Evolutionary conservation across 2,888 invertebrate species (phyloP).

Genomic region (Eupithecia subumbrata): DNA sequence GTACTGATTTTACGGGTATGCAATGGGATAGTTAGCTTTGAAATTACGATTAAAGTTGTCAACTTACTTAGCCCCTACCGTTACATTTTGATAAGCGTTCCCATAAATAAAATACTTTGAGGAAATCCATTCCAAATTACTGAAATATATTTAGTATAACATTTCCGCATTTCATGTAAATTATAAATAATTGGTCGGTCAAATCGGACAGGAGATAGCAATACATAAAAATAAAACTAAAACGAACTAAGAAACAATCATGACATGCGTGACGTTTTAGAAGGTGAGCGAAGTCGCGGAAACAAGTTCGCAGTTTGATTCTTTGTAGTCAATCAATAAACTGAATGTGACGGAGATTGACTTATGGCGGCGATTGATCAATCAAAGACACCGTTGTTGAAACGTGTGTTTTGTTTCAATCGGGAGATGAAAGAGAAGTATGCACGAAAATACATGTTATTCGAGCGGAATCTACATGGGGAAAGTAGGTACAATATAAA

Average conservation of each 20-base stretch:
- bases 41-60: not conserved
- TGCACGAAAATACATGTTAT: not conserved
- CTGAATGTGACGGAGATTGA: constrained; percentile 10
- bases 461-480: not conserved
- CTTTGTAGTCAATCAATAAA: constrained; percentile 16
- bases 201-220: not conserved
- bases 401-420: constrained; percentile 22
- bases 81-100: not conserved
- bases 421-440: constrained; percentile 21
- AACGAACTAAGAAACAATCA: not conserved
- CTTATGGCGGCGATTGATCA: constrained; percentile 7
- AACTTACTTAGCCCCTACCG: not conserved
- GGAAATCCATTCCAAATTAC: not conserved
- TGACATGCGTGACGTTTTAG: not conserved
- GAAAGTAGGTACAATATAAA: not conserved
- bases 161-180: not conserved
- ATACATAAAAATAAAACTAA: too few relatives aligned
- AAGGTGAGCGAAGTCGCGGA: not conserved
- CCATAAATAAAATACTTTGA: not conserved
- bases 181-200: not conserved
- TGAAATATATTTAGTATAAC: not conserved
- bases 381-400: not conserved
- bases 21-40: not conserved
- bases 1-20: not conserved
- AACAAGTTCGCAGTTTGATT: not conserved